Conservation (phyloP, 2,113 vertebrate genomes). For the Athene cunicularia region DNA sequence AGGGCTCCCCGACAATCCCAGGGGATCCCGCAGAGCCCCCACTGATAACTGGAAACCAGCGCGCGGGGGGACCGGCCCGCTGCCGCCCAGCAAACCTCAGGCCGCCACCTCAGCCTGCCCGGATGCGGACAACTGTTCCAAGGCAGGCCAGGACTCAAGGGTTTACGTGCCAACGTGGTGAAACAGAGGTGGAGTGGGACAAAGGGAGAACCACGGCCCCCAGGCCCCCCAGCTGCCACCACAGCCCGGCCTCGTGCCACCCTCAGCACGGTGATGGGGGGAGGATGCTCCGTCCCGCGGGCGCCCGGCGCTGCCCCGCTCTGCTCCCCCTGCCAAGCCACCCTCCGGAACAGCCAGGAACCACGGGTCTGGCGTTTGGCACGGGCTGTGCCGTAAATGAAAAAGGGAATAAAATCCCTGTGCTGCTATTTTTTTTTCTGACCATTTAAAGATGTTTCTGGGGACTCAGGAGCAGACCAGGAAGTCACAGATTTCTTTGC, state of each 20-base stretch:
- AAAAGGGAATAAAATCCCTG: background rate
- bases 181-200: background rate
- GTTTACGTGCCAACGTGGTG: background rate
- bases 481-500: background rate
- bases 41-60: accelerated
- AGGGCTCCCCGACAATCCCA: accelerated
- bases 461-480: background rate
- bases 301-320: background rate
- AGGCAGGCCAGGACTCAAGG: accelerated
- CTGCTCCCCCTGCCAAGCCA: background rate
- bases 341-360: background rate
- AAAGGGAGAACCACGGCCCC: background rate
- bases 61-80: accelerated
- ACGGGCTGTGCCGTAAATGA: background rate
- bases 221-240: accelerated
- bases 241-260: background rate
- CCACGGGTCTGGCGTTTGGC: background rate
- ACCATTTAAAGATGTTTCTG: background rate
- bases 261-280: background rate
- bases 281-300: background rate
- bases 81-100: background rate
- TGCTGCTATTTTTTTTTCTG: background rate
- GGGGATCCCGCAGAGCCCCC: background rate
- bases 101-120: background rate
- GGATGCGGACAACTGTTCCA: background rate